A percentile compares a stretch with the other conserved stretches of the same genome.
phyloP scores from a whole-genome alignment of 2,888 invertebrate species.

The Agriotes lineatus region DNA sequence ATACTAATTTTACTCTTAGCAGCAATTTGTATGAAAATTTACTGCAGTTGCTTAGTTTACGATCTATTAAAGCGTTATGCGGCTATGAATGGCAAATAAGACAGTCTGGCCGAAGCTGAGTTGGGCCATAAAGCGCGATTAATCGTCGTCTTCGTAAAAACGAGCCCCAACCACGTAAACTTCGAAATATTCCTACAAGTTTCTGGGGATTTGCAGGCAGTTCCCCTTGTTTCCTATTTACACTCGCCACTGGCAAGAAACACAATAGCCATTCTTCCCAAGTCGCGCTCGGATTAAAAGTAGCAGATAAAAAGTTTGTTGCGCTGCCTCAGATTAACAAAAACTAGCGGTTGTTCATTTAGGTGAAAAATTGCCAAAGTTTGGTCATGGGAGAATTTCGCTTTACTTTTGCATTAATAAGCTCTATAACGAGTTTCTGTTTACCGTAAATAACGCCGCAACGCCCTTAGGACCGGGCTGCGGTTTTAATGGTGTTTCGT shows the following conservation, averaged over 20 bases:
- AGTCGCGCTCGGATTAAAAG: constrained; percentile 1
- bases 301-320: constrained; percentile 4
- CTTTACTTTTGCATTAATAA: constrained; percentile 5
- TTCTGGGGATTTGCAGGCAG: too few species aligned
- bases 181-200: neutral
- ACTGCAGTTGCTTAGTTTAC: neutral
- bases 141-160: too few species aligned
- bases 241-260: neutral
- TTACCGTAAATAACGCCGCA: neutral
- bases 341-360: constrained; percentile 12
- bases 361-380: constrained; percentile 15
- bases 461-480: neutral
- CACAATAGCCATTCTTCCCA: constrained; percentile 1
- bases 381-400: neutral
- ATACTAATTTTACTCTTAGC: neutral
- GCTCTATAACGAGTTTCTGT: neutral
- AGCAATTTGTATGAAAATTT: constrained; percentile 17
- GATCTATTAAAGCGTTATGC: constrained; percentile 15
- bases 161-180: too few species aligned
- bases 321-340: constrained; percentile 16
- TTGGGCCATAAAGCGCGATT: too few species aligned
- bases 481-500: neutral
- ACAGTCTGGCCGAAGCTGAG: too few species aligned
- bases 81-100: neutral
- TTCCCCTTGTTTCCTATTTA: constrained; percentile 1